Evolutionary conservation across 2,888 invertebrate species (phyloP), one percentile per base, ranked within the genome.

Genomic region (Dichetophora obliterata): DNA sequence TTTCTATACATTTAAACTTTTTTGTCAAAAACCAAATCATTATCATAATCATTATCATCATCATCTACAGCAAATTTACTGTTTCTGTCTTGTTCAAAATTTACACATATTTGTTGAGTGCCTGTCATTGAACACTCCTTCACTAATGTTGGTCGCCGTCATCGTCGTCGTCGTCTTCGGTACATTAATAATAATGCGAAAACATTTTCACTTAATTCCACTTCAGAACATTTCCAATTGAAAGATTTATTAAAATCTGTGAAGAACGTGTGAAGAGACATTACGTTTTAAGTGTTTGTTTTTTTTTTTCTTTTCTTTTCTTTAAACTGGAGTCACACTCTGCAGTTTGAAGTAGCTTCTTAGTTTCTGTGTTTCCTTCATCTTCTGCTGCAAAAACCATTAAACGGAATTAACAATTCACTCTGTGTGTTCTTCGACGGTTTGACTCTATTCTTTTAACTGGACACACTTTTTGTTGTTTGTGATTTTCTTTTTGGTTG

Each of bases 391-490:
- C 61, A 9, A 22, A 54, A 19, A 22, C 72, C 74, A 74, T 74
- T 54, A 74, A 74, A 74, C 66, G 74, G 74, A 37, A 66, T 74
- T 54, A 74, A 65, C 34, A 74, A 66, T 74, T 74, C 52, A 74
- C 54, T 74, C 66, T 74, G 54, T 65, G 65, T 48, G 65, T n/a
- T n/a, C n/a, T n/a, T n/a, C 61, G 27, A 61, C 24, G 59, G 27
- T 72, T 22, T 22, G 43, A 43, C 61, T 43, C 19, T 65, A n/a
- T 63, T 5, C 48, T 65, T 63, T 43, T 24, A 63, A 14, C 43
- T 19, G 61, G 50, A 16, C 61, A 59, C 48, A 61, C 22, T 19
- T 11, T 16, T 37, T 9, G 52, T 52, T 43, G 43, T 1, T 6
- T 37, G 37, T 8, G 37, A 66, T 74, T 66, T 66, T 31, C n/a